These are phyloP conservation scores for Colletes collaris DNA, from an alignment of 2,888 invertebrate species.

Conservation along the genomic window DNA sequence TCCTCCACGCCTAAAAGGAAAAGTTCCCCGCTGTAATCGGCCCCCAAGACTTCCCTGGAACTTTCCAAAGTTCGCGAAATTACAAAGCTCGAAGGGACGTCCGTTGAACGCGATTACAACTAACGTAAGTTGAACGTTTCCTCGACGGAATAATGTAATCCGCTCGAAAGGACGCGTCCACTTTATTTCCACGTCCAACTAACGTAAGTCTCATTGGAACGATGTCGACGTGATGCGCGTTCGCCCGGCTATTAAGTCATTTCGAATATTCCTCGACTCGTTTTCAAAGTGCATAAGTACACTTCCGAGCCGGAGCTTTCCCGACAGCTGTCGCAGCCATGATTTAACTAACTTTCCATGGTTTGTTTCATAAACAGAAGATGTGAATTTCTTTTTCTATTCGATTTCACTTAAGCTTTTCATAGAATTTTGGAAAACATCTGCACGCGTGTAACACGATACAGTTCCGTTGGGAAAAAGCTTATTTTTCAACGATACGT, in stretches of 20 bases:
- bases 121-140: conserved; percentile 41
- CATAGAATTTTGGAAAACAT: background rate
- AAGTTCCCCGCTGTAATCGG: conserved; percentile 53
- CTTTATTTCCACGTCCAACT: conserved; percentile 46
- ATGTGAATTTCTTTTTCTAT: no score
- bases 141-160: conserved; percentile 47
- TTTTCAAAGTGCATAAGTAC: conserved; percentile 14
- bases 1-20: conserved; percentile 2
- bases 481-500: conserved; percentile 45
- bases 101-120: conserved; percentile 45
- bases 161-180: conserved; percentile 30
- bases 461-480: conserved; percentile 37
- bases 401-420: no score
- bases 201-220: conserved; percentile 29
- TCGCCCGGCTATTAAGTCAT: conserved; percentile 33
- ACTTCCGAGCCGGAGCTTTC: background rate
- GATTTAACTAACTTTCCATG: no score
- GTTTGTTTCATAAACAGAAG: no score
- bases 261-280: conserved; percentile 15
- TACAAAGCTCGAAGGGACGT: conserved; percentile 21
- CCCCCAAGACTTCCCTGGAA: conserved; percentile 19
- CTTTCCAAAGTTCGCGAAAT: conserved; percentile 44
- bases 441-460: background rate
- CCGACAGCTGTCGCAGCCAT: no score
- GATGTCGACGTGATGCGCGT: conserved; percentile 41